A percentile compares a stretch with the other conserved stretches of the same genome.
These are phyloP conservation scores for Penaeus japonicus DNA, from an alignment of 1,140 invertebrate species.

Conservation along the genomic window DNA sequence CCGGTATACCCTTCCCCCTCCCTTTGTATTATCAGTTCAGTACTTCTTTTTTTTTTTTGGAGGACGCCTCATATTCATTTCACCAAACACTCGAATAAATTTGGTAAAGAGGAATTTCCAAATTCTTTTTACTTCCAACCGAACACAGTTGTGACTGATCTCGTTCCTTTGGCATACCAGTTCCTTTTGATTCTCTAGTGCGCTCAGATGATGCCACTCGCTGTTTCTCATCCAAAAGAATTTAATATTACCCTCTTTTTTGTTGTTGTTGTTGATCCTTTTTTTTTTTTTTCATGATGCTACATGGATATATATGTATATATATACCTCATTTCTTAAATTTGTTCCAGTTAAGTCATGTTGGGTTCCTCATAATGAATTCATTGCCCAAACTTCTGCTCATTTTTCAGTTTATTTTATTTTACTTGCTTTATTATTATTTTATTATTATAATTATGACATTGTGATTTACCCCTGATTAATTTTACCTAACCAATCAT, in stretches of 20 bases:
- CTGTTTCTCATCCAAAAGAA: constrained; percentile 19
- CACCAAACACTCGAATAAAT: too few relatives aligned
- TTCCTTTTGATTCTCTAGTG: constrained; percentile 39
- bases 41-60: too few relatives aligned
- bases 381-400: neutral
- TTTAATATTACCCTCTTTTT: neutral
- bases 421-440: neutral
- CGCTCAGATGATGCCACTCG: constrained; percentile 16
- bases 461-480: too few relatives aligned
- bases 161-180: neutral
- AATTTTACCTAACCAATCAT: too few relatives aligned
- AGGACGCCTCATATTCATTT: too few relatives aligned
- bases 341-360: neutral
- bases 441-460: too few relatives aligned
- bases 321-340: constrained; percentile 25
- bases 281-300: neutral
- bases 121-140: neutral
- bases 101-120: too few relatives aligned
- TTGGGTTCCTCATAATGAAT: constrained; percentile 19
- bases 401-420: neutral
- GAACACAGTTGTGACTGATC: neutral
- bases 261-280: neutral
- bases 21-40: too few relatives aligned
- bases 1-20: neutral
- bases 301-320: neutral